Evolutionary conservation across 2,888 invertebrate species (phyloP).

Genomic region (Desoria tigrina): DNA sequence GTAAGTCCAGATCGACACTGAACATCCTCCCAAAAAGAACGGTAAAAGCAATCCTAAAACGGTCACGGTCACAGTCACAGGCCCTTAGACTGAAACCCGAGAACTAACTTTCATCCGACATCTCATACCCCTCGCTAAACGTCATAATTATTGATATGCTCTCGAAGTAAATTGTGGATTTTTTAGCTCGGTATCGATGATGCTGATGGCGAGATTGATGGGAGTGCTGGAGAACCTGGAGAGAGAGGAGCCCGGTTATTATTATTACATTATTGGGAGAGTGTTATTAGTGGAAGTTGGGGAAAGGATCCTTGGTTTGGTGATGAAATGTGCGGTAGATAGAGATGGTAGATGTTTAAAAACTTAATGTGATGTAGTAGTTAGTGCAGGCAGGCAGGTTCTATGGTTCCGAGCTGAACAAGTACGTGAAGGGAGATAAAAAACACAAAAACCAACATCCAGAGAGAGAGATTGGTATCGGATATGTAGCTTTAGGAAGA

Average conservation of each 20-base stretch:
- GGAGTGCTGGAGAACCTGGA: no score
- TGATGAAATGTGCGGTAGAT: conserved; percentile 26
- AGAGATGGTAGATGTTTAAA: conserved; percentile 13
- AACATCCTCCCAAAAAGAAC: conserved; percentile 3
- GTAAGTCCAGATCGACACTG: neutral
- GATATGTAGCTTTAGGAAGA: conserved; percentile 36
- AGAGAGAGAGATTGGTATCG: conserved; percentile 26
- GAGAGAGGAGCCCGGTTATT: conserved; percentile 4
- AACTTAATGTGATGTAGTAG: conserved; percentile 23
- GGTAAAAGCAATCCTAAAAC: no score
- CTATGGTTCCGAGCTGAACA: conserved; percentile 18
- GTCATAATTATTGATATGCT: conserved; percentile 16
- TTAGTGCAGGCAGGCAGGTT: conserved; percentile 8
- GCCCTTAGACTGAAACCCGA: no score
- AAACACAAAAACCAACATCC: neutral
- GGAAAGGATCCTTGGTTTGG: conserved; percentile 2
- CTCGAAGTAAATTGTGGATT: conserved; percentile 11
- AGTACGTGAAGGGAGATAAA: conserved; percentile 17
- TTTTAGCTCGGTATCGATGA: no score
- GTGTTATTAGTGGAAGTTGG: conserved; percentile 2
- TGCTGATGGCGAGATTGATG: conserved; percentile 10
- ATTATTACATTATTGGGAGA: conserved; percentile 4
- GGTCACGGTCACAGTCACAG: conserved; percentile 7
- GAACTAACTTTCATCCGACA: no score
- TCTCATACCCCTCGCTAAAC: conserved; percentile 4